Percentiles rank a stretch among this genome's conserved stretches.
These are phyloP conservation scores for Leptopilina boulardi DNA, from an alignment of 1,140 invertebrate species.

Conservation along the genomic window DNA sequence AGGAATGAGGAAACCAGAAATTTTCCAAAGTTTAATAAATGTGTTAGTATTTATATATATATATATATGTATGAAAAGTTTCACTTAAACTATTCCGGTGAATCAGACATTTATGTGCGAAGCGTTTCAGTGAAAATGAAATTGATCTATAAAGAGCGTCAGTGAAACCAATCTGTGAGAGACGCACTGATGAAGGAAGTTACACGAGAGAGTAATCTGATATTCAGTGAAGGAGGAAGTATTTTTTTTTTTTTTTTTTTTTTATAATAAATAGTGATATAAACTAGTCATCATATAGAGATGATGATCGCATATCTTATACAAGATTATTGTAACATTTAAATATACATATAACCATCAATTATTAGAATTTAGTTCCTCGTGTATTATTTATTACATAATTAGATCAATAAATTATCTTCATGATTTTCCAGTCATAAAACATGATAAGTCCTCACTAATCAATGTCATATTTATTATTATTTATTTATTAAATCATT, in stretches of 20 bases:
- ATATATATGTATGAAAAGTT: background rate
- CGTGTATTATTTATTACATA: slow-evolving; percentile 11
- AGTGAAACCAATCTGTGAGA: background rate
- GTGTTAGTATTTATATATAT: background rate
- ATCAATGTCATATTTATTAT: too few relatives aligned
- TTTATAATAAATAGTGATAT: background rate
- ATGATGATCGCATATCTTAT: background rate
- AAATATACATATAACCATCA: slow-evolving; percentile 4
- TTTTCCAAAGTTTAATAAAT: background rate
- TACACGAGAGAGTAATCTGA: too few relatives aligned
- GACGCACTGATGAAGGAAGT: background rate
- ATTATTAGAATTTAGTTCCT: background rate
- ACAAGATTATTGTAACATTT: background rate
- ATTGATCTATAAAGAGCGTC: slow-evolving; percentile 5
- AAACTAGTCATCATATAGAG: background rate
- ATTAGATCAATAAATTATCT: background rate
- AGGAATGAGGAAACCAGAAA: slow-evolving; percentile 1
- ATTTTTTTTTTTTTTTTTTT: background rate
- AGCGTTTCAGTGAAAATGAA: background rate
- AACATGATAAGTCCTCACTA: too few relatives aligned
- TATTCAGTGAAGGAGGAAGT: background rate
- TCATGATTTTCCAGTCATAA: background rate
- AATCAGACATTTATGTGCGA: slow-evolving; percentile 9
- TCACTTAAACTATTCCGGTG: background rate
- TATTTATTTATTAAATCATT: too few relatives aligned